A percentile compares a stretch with the other conserved stretches of the same genome.
phyloP scores from a whole-genome alignment of 2,113 vertebrate genomes.

The Salvelinus alpinus region DNA sequence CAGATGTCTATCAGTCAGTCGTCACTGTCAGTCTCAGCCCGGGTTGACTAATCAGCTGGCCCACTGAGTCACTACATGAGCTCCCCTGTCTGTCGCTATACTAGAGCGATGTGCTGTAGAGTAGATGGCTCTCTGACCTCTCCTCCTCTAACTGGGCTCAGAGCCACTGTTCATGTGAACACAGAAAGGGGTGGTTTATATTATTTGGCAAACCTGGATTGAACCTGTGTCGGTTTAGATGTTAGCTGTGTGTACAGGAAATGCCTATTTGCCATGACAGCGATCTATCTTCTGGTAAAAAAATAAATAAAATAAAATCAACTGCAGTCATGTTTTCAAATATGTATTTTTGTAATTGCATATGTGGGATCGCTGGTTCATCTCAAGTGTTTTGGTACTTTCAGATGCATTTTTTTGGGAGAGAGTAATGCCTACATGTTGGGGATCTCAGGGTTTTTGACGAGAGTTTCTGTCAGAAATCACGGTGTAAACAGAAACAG shows the following conservation, averaged over 20 bases:
- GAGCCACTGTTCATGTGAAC: neutral
- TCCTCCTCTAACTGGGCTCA: neutral
- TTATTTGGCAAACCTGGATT: neutral
- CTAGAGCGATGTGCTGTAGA: neutral
- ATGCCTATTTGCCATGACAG: too few relatives aligned
- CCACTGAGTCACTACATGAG: neutral
- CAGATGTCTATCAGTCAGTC: constrained; percentile 40
- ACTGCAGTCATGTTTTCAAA: too few relatives aligned
- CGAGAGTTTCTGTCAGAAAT: too few relatives aligned
- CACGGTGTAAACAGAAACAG: neutral
- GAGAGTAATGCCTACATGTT: too few relatives aligned
- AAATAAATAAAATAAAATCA: too few relatives aligned
- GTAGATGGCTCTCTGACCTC: neutral
- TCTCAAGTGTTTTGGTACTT: too few relatives aligned
- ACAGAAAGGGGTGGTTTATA: neutral
- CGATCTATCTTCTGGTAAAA: too few relatives aligned
- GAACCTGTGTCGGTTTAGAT: neutral
- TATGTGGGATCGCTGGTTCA: too few relatives aligned
- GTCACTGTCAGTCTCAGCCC: constrained; percentile 8
- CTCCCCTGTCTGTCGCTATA: neutral
- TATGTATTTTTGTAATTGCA: too few relatives aligned
- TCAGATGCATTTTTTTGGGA: too few relatives aligned
- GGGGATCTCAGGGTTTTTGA: too few relatives aligned
- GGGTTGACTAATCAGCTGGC: constrained; percentile 25
- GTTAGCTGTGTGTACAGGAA: too few relatives aligned